phyloP scores from a whole-genome alignment of 2,888 invertebrate genomes.

The Sipha maydis region DNA sequence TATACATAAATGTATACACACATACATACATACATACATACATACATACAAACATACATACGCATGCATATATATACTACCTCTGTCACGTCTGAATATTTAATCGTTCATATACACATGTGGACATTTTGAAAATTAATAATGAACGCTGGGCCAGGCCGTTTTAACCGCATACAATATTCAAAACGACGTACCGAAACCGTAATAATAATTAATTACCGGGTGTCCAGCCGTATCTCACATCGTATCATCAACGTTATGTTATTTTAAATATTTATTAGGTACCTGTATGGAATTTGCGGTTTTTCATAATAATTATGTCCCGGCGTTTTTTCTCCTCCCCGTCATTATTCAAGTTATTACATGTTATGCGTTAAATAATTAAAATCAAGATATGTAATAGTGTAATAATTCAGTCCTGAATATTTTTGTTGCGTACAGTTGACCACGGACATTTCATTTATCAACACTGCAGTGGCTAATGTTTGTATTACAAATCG shows the following conservation, averaged over 20 bases:
- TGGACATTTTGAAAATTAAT: constrained; percentile 60
- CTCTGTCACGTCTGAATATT: constrained; percentile 57
- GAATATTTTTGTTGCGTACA: neutral
- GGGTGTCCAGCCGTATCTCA: constrained; percentile 53
- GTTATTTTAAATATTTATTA: constrained; percentile 59
- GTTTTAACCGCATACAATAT: constrained; percentile 61
- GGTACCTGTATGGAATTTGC: constrained; percentile 18
- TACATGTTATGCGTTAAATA: neutral
- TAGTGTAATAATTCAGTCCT: neutral
- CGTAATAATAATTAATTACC: constrained; percentile 62
- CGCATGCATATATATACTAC: neutral
- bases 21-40: neutral
- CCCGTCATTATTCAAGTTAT: neutral
- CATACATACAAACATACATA: neutral
- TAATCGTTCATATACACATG: constrained; percentile 52
- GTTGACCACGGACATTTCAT: neutral
- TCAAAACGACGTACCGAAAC: constrained; percentile 60
- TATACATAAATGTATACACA: neutral
- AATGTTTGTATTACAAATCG: neutral
- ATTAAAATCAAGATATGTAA: neutral
- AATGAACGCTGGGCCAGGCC: constrained; percentile 45
- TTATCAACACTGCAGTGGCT: neutral
- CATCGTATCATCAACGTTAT: constrained; percentile 52
- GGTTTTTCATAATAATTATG: constrained; percentile 45
- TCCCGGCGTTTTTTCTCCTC: neutral